Evolutionary conservation across 2,797 vertebrate genomes (phyloP), one percentile per base, ranked within the genome.

Genomic region (Scomberomorus guttatus): DNA sequence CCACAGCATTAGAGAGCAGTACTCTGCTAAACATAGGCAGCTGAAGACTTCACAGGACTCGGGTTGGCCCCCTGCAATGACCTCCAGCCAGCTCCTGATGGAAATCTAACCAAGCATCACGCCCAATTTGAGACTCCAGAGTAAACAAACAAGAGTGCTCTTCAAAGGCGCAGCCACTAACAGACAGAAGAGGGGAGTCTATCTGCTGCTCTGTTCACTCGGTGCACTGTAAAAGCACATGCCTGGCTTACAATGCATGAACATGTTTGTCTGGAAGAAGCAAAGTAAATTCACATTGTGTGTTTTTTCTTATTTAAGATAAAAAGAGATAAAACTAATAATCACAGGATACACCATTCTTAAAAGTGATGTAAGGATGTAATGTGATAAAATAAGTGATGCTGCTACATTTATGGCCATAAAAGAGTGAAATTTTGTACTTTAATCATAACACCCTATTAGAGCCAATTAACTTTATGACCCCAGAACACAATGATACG

Each of bases 41-140:
- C 83, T 78, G 77, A 90, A 84, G 84, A 84, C 85, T 87, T 88
- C 80, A 89, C 75, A 80, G 88, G 85, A 81, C 86, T 80, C 20
- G 1, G 59, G 64, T 37, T 79, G 79, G 81, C 61, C 76, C 72
- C 82, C 48, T 79, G 69, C 61, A 27, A 65, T 92, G 93, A 94
- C 93, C 90, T 90, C 81, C 74, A 82, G 59, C 79, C 74, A 77
- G 72, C 71, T 82, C 77, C 89, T 92, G 88, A 93, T 91, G 84
- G 90, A 91, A 94, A 86, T 92, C 88, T 89, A 91, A 90, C 91
- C 86, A 87, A 93, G 86, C 87, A 84, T 87, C 82, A 79, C 60
- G 52, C 73, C 77, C 86, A 86, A 92, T 93, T 88, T 87, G 71
- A 87, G 77, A 81, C 74, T 83, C 68, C 67, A 79, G 70, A 75